Base-by-base conservation (phyloP, 2,888 invertebrate genomes). In the Cerceris ruficornis region DNA sequence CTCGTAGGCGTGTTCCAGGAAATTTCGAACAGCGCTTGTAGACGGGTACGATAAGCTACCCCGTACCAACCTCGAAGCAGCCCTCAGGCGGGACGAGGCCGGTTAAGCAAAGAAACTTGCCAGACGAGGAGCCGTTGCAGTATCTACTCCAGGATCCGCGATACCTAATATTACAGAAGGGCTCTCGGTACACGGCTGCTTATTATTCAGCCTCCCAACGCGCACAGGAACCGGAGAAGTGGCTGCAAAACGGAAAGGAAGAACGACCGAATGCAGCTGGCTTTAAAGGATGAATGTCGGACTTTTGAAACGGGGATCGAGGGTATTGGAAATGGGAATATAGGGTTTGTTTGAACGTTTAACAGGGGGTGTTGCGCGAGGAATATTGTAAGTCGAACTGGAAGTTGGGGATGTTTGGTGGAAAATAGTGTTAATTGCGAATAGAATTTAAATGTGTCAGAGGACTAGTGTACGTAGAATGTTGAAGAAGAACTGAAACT, bases 61-160 rank as follows among this genome's bases (percentile, higher is more conserved):
- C 28, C 28, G 28, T 28, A 28, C 28, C 28, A 28, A 28, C 28
- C 28, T 28, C 28, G 28, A 28, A 28, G 28, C 28, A 83, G 77
- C 73, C 85, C 84, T 75, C 67, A 71, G 74, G 80, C 82, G 75
- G 71, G 83, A 86, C 83, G 82, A 83, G 77, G 81, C 76, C 74
- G 77, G 80, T 79, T 82, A 82, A 78, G 85, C 81, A 84, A 86
- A 84, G 86, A 83, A 87, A 88, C 85, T 88, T 87, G 81, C 83
- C 81, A 85, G 83, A 83, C 77, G 83, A 84, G 80, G 69, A 80
- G 69, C 75, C 60, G 55, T 61, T 66, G 17, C 72, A 17, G 68
- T 78, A 85, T 82, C 82, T 80, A 78, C 77, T 80, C 72, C 83
- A 71, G 80, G 81, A 86, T 84, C 86, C 83, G 70, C 28, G 28